Percentiles rank a stretch among this genome's conserved stretches.
These are phyloP conservation scores for Rafetus swinhoei DNA, from an alignment of 2,113 vertebrate genomes.

Conservation along the genomic window DNA sequence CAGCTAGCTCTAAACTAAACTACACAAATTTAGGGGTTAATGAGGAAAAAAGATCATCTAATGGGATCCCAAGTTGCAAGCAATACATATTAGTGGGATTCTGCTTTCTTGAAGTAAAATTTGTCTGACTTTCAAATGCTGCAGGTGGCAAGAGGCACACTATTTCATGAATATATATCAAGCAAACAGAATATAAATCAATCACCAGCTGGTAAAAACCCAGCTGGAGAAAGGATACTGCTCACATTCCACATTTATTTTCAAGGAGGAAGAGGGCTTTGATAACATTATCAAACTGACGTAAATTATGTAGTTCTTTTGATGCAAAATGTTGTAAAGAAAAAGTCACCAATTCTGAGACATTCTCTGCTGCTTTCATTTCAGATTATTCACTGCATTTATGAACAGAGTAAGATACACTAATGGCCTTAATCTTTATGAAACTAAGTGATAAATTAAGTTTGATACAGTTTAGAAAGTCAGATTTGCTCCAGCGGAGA, in stretches of 20 bases:
- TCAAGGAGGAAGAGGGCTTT: constrained; percentile 43
- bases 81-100: not conserved
- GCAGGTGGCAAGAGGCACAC: constrained; percentile 11
- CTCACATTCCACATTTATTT: constrained; percentile 44
- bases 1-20: not conserved
- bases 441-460: not conserved
- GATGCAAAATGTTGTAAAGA: not conserved
- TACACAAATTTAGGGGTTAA: not conserved
- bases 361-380: not conserved
- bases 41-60: not conserved
- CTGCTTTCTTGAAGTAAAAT: constrained; percentile 13
- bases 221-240: constrained; percentile 21
- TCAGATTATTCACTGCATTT: not conserved
- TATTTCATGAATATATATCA: constrained; percentile 27
- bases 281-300: constrained; percentile 11
- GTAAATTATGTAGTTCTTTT: constrained; percentile 19
- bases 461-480: not conserved
- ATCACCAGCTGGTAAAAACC: constrained; percentile 20
- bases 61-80: not conserved
- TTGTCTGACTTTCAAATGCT: constrained; percentile 39
- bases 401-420: not conserved
- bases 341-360: not conserved
- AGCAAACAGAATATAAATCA: constrained; percentile 10
- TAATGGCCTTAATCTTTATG: not conserved
- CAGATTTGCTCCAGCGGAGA: not conserved